Percentiles rank a stretch among this genome's conserved stretches.
Evolutionary conservation across 2,888 invertebrate genomes (phyloP).

Genomic region (Limnephilus marmoratus): DNA sequence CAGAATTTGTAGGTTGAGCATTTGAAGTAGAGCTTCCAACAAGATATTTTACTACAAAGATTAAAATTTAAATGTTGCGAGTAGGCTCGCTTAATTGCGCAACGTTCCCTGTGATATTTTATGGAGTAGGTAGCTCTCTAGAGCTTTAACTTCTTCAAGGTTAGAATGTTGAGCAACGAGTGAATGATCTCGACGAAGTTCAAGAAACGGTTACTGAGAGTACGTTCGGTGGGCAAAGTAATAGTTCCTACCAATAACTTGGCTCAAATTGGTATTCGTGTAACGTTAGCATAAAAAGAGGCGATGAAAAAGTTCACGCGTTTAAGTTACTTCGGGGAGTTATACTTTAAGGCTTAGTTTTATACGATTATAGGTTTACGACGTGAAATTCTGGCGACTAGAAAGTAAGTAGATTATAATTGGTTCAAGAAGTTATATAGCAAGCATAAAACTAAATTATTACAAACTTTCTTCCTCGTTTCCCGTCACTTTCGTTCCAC

Average conservation of each 20-base stretch:
- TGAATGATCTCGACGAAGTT: constrained; percentile 60
- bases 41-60: neutral
- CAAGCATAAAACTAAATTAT: too few species aligned
- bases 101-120: constrained; percentile 30
- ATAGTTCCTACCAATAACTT: neutral
- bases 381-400: neutral
- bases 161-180: constrained; percentile 58
- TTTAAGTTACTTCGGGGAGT: neutral
- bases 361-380: neutral
- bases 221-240: constrained; percentile 8
- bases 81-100: constrained; percentile 1
- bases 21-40: neutral
- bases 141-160: constrained; percentile 31
- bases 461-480: too few species aligned
- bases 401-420: neutral
- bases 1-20: neutral
- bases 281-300: neutral
- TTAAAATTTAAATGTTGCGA: neutral
- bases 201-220: constrained; percentile 61
- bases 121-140: constrained; percentile 25
- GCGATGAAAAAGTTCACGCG: neutral
- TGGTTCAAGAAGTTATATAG: too few species aligned
- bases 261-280: neutral
- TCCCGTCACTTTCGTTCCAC: too few species aligned
- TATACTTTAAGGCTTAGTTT: neutral